Evolutionary conservation across 2,888 invertebrate species (phyloP).

Genomic region (Drosophila barbarae): DNA sequence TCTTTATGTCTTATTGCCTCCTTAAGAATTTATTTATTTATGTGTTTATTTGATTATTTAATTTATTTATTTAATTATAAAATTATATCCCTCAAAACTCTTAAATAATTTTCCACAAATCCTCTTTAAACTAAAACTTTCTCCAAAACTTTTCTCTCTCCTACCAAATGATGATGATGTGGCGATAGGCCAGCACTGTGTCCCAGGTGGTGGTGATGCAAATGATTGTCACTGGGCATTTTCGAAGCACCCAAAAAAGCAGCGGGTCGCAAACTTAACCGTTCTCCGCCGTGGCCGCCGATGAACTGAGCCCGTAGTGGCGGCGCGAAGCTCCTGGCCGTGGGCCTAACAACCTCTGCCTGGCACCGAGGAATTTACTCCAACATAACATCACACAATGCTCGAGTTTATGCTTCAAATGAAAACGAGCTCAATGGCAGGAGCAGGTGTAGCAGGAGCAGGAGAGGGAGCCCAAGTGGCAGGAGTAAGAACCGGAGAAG

Average conservation of each 20-base stretch:
- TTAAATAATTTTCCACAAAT: neutral
- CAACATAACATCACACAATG: slow-evolving; percentile 72
- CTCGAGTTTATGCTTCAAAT: slow-evolving; percentile 63
- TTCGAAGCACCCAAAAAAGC: slow-evolving; percentile 40
- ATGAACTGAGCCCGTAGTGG: slow-evolving; percentile 23
- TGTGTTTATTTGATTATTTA: neutral
- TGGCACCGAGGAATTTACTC: slow-evolving; percentile 71
- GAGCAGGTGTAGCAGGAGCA: slow-evolving; percentile 45
- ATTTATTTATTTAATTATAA: no score
- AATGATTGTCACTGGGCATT: slow-evolving; percentile 75
- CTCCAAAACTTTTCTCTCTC: neutral
- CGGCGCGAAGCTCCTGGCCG: slow-evolving; percentile 6
- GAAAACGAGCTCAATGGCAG: slow-evolving; percentile 77
- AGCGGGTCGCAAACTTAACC: slow-evolving; percentile 39
- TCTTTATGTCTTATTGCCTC: neutral
- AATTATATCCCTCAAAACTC: no score
- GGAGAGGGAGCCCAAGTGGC: slow-evolving; percentile 54
- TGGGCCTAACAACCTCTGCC: slow-evolving; percentile 41
- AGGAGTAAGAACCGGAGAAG: neutral
- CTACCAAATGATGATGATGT: slow-evolving; percentile 78
- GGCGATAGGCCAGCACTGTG: slow-evolving; percentile 72
- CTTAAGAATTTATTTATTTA: neutral
- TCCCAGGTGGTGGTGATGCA: slow-evolving; percentile 75
- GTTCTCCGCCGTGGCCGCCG: slow-evolving; percentile 30
- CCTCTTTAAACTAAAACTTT: neutral